Evolutionary conservation across 2,888 invertebrate genomes (phyloP), one percentile per base, ranked within the genome.

Genomic region (Noctua fimbriata): DNA sequence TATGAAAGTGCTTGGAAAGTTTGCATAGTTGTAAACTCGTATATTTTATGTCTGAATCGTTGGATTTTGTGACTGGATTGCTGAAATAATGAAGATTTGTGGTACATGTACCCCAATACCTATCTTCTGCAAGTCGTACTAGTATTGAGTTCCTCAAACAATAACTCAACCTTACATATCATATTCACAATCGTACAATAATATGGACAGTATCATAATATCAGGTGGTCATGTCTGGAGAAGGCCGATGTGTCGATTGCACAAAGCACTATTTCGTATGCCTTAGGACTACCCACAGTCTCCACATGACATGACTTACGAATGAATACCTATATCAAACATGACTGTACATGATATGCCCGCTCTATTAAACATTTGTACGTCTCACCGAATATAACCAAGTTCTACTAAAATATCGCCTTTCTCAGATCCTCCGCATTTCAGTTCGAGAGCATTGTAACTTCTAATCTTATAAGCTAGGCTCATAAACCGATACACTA

Each of bases 401-500:
- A 32, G 9, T 63, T 65, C 44, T 58, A 16, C 49, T 41, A 71
- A 28, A 41, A 36, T 41, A 70, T 32, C 18, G 28, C 16, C 36
- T 72, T 69, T 82, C 55, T 63, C 1, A 71, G n/a, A 21, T 52
- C 49, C n/a, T 67, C 21, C 16, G 9, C 24, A 58, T 49, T 72
- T n/a, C 9, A 41, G 60, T 49, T 44, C 55, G n/a, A 16, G 63
- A 69, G 28, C 36, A 49, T 47, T 55, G 55, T 58, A 72, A 72
- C 60, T 83, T 32, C 55, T 77, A 63, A 71, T 83, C 52, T 76
- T 16, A 60, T 70, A 72, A 63, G 63, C 63, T 66, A 14, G 24
- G 36, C 60, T 66, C 75, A 66, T 83, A 85, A 85, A 85, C 67
- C 16, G 58, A 69, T 73, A 73, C 69, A 76, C 52, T 76, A 24